These are phyloP conservation scores for Antheraea pernyi DNA, from an alignment of 1,140 invertebrate genomes.

Conservation along the genomic window DNA sequence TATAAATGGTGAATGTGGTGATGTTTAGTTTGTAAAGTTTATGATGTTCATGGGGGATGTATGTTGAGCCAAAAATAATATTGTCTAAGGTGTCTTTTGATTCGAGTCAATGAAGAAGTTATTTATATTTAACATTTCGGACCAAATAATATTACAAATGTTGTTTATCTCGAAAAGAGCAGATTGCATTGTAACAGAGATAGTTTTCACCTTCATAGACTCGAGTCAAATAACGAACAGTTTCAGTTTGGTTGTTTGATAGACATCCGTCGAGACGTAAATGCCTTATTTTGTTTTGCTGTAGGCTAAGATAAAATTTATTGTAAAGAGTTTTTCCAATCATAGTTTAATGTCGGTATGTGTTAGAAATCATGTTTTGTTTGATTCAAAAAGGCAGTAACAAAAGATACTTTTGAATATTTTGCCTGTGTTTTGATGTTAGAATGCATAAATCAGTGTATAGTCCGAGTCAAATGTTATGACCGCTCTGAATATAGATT, in stretches of 20 bases:
- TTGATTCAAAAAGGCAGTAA: no score
- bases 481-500: no score
- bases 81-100: conserved; percentile 47
- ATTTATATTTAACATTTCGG: conserved; percentile 40
- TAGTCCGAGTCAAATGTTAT: no score
- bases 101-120: conserved; percentile 54
- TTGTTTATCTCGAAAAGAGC: conserved; percentile 59
- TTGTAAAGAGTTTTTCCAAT: conserved; percentile 47
- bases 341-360: conserved; percentile 38
- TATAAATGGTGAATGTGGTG: conserved; percentile 43
- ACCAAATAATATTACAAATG: conserved; percentile 64
- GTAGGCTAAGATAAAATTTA: conserved; percentile 68
- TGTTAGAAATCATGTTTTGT: no score
- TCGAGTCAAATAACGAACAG: conserved; percentile 43
- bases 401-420: conserved; percentile 15
- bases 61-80: conserved; percentile 68
- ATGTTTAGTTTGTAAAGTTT: conserved; percentile 40
- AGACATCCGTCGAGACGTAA: conserved; percentile 48
- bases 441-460: no score
- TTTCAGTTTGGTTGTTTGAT: conserved; percentile 48
- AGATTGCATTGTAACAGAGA: conserved; percentile 26
- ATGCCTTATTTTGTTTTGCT: conserved; percentile 75
- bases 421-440: no score
- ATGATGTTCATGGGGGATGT: conserved; percentile 40
- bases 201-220: conserved; percentile 28